phyloP scores from a whole-genome alignment of 2,888 invertebrate genomes.

The Pterostichus madidus region DNA sequence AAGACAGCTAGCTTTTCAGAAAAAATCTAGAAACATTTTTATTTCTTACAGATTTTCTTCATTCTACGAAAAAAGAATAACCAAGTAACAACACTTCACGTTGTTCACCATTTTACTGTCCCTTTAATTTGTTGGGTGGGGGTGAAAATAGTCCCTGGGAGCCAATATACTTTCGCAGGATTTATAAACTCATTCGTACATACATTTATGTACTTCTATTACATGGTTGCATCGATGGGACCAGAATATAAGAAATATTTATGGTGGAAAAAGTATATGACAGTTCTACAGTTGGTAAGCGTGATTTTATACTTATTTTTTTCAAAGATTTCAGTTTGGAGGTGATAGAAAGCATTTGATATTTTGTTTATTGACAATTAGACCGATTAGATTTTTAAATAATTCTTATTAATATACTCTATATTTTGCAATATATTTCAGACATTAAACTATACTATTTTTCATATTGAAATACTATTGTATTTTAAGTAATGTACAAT shows the following conservation, averaged over 20 bases:
- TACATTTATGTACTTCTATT: constrained; percentile 90
- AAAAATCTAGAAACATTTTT: background rate
- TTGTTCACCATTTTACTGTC: constrained; percentile 97
- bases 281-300: constrained; percentile 87
- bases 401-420: too few relatives aligned
- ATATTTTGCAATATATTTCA: too few relatives aligned
- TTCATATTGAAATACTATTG: too few relatives aligned
- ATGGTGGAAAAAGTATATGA: constrained; percentile 93
- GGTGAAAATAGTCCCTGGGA: constrained; percentile 90
- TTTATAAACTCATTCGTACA: constrained; percentile 88
- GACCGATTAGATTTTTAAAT: too few relatives aligned
- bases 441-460: too few relatives aligned
- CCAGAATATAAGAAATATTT: constrained; percentile 86
- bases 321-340: too few relatives aligned
- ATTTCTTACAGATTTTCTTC: constrained; percentile 28
- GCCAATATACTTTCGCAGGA: constrained; percentile 85
- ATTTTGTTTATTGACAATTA: too few relatives aligned
- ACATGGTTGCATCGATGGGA: constrained; percentile 87
- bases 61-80: constrained; percentile 25
- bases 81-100: constrained; percentile 80
- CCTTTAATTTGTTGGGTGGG: constrained; percentile 96
- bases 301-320: too few relatives aligned
- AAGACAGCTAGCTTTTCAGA: too few relatives aligned
- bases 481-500: too few relatives aligned
- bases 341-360: too few relatives aligned